phyloP scores from a whole-genome alignment of 2,888 invertebrate genomes.

The Tanytarsus gracilentus region DNA sequence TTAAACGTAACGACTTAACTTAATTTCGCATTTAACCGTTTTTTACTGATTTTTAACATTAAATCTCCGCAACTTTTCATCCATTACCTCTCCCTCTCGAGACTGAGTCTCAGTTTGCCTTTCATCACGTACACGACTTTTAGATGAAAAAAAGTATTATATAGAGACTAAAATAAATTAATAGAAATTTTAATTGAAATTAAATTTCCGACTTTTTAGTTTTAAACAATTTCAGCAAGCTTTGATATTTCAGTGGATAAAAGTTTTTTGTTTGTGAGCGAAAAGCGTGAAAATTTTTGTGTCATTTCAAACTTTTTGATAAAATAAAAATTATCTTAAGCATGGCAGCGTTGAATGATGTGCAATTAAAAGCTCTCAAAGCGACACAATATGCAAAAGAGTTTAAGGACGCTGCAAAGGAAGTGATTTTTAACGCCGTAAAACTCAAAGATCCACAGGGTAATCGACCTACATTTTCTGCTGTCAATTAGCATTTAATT shows the following conservation, averaged over 20 bases:
- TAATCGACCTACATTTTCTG: not conserved
- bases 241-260: too few species aligned
- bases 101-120: conserved; percentile 2
- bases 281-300: not conserved
- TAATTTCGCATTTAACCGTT: not conserved
- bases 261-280: too few species aligned
- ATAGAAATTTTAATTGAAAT: too few species aligned
- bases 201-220: too few species aligned
- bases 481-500: conserved; percentile 1
- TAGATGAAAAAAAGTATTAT: too few species aligned
- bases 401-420: not conserved
- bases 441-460: not conserved
- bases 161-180: too few species aligned
- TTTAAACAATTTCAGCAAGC: too few species aligned
- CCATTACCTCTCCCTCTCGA: not conserved
- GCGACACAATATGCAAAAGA: not conserved
- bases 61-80: not conserved
- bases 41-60: not conserved
- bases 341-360: not conserved
- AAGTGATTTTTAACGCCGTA: conserved; percentile 1
- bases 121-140: conserved; percentile 17
- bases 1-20: not conserved
- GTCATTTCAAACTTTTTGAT: not conserved
- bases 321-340: not conserved
- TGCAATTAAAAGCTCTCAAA: not conserved